phyloP scores from a whole-genome alignment of 1,140 invertebrate genomes.

The Onthophagus taurus region DNA sequence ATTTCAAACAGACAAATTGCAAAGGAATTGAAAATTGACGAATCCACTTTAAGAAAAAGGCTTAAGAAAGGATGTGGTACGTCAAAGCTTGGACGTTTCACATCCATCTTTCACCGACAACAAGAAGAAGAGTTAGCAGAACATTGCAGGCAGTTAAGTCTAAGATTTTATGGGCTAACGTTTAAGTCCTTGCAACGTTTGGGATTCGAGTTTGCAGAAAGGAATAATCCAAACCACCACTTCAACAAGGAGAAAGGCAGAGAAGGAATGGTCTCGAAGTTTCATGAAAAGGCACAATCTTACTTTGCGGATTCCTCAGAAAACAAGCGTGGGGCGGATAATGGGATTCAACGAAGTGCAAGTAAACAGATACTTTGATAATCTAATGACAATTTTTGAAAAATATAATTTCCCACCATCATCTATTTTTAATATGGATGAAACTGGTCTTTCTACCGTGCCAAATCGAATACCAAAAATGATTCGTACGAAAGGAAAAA shows the following conservation, averaged over 20 bases:
- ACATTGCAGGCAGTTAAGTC: not conserved
- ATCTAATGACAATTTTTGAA: conserved; percentile 2
- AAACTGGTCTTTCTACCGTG: conserved; percentile 10
- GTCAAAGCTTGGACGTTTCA: not conserved
- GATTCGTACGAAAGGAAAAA: conserved; percentile 4
- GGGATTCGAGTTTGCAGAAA: conserved; percentile 5
- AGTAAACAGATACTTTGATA: conserved; percentile 6
- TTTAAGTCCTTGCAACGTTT: not conserved
- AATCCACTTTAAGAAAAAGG: not conserved
- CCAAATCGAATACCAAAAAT: conserved; percentile 8
- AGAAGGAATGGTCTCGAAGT: conserved; percentile 25
- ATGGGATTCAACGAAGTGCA: conserved; percentile 3
- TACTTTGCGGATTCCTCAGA: not conserved
- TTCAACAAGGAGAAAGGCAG: conserved; percentile 13
- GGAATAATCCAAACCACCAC: not conserved
- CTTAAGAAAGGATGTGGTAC: not conserved
- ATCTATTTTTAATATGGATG: conserved; percentile 13
- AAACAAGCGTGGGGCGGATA: not conserved
- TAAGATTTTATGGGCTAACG: conserved; percentile 4
- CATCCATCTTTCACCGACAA: not conserved
- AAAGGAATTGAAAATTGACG: not conserved
- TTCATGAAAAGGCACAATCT: not conserved
- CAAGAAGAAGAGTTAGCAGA: not conserved
- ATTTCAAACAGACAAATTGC: not conserved
- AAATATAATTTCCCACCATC: conserved; percentile 5